Percentiles rank a stretch among this genome's conserved stretches.
These are phyloP conservation scores for Drosophila meridiana DNA, from an alignment of 2,888 invertebrate genomes.

Conservation along the genomic window DNA sequence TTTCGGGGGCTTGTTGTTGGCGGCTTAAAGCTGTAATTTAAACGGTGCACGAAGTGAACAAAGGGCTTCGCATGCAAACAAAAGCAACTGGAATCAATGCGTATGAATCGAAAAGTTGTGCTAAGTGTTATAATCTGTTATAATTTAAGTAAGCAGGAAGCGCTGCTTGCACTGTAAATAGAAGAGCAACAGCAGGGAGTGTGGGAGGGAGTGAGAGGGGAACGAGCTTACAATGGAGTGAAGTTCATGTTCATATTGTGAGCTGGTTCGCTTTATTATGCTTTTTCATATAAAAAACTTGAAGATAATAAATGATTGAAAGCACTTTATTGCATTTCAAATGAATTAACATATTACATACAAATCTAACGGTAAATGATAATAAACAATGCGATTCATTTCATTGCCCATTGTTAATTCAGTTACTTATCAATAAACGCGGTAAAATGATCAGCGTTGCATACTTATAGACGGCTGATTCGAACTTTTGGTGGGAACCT, in stretches of 20 bases:
- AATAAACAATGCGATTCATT: background rate
- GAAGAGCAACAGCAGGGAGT: background rate
- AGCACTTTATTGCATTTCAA: too few species aligned
- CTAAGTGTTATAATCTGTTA: background rate
- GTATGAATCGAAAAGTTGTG: background rate
- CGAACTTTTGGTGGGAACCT: background rate
- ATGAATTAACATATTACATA: background rate
- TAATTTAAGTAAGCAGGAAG: constrained; percentile 4
- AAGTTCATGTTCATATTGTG: background rate
- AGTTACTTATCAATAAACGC: too few species aligned
- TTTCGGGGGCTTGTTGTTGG: constrained; percentile 35
- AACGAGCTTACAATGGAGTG: background rate
- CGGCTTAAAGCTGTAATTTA: constrained; percentile 46
- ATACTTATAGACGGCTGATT: background rate
- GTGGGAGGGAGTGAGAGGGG: background rate
- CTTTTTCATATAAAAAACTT: background rate
- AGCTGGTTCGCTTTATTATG: background rate
- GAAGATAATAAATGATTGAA: background rate
- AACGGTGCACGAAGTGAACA: constrained; percentile 29
- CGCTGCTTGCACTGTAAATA: background rate
- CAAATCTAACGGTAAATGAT: background rate
- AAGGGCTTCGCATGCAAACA: constrained; percentile 9
- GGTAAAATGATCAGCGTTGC: background rate
- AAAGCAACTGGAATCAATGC: constrained; percentile 2
- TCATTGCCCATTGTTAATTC: background rate